phyloP scores from a whole-genome alignment of 1,140 invertebrate genomes.

The Hycleus cichorii region DNA sequence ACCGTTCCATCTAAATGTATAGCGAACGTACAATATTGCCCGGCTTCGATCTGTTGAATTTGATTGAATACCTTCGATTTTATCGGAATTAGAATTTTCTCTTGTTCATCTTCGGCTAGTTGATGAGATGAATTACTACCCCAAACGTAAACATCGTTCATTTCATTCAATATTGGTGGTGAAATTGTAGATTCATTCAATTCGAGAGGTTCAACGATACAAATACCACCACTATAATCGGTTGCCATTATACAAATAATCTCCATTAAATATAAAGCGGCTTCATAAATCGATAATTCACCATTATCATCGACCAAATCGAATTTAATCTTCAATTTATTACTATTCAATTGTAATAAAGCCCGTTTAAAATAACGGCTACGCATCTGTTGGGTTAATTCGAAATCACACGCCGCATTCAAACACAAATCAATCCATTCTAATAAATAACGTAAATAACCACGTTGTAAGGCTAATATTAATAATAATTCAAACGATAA shows the following conservation, averaged over 20 bases:
- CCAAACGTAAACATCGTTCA: conserved; percentile 58
- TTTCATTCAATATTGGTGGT: conserved; percentile 17
- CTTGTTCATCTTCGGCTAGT: conserved; percentile 52
- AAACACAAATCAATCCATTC: conserved; percentile 61
- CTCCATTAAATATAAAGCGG: conserved; percentile 49
- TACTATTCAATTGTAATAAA: conserved; percentile 27
- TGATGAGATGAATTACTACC: conserved; percentile 63
- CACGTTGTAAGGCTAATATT: conserved; percentile 52
- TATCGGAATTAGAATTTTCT: conserved; percentile 55
- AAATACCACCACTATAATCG: conserved; percentile 30
- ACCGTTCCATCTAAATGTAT: conserved; percentile 56
- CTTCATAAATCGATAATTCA: conserved; percentile 42
- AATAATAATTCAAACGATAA: conserved; percentile 53
- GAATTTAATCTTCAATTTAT: conserved; percentile 14
- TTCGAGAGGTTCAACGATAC: conserved; percentile 18
- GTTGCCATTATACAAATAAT: conserved; percentile 42
- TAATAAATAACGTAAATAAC: conserved; percentile 54
- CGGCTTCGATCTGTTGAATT: conserved; percentile 56
- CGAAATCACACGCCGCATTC: conserved; percentile 31
- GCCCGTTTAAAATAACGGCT: conserved; percentile 24
- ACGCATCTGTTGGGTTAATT: background rate
- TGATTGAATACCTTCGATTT: conserved; percentile 49
- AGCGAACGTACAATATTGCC: conserved; percentile 61
- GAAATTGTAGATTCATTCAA: conserved; percentile 23
- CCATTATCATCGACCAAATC: conserved; percentile 20